These are phyloP conservation scores for Petrocephalus microphthalmus DNA, from an alignment of 2,113 vertebrate species.

Conservation along the genomic window DNA sequence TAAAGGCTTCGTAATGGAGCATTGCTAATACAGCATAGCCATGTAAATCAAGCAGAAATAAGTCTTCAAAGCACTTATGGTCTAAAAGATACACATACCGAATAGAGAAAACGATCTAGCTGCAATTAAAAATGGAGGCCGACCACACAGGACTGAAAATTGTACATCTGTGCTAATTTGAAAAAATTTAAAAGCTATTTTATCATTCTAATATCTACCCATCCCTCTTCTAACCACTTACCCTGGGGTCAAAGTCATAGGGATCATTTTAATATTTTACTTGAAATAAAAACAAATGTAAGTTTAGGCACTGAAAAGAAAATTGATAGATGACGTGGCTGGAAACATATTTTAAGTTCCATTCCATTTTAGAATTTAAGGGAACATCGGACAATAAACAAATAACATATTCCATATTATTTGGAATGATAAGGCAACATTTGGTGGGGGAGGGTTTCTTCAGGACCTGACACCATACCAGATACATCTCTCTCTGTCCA, in stretches of 20 bases:
- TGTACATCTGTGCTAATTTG: not conserved
- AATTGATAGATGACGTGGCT: not conserved
- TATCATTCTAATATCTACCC: not conserved
- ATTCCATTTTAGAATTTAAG: not conserved
- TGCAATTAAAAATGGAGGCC: not conserved
- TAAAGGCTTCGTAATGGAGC: not conserved
- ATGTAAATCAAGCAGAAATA: not conserved
- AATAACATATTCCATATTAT: not conserved
- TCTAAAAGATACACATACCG: not conserved
- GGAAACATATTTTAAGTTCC: not conserved
- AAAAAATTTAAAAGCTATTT: not conserved
- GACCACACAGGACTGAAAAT: not conserved
- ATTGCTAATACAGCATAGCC: not conserved
- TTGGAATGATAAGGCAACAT: not conserved
- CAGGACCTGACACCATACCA: not conserved
- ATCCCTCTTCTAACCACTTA: not conserved
- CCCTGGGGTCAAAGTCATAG: not conserved
- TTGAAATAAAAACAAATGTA: not conserved
- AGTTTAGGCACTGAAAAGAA: not conserved
- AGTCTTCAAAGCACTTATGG: not conserved
- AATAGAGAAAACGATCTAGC: not conserved
- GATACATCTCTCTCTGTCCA: not conserved
- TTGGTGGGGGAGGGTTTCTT: not conserved
- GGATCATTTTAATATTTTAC: not conserved
- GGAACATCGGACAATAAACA: not conserved